These are phyloP conservation scores for Epizoanthus fatuus DNA, from an alignment of 92 coral and sea anemone genomes.

Conservation along the genomic window DNA sequence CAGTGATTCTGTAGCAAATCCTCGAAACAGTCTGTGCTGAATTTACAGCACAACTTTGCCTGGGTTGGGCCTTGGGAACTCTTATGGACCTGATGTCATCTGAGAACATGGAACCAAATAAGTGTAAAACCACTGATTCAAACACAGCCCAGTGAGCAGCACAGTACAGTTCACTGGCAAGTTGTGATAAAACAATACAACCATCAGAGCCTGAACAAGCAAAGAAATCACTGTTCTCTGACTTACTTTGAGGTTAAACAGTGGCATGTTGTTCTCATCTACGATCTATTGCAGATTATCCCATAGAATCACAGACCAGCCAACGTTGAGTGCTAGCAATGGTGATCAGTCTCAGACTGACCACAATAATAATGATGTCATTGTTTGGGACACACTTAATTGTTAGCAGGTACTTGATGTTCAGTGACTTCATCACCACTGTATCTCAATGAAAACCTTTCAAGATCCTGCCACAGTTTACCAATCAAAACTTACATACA, in stretches of 20 bases:
- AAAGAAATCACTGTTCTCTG: not conserved
- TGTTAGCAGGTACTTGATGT: slow-evolving; percentile 12
- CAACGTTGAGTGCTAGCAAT: not conserved
- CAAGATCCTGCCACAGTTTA: not conserved
- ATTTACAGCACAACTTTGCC: not conserved
- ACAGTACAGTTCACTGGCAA: slow-evolving; percentile 7
- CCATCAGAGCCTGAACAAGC: slow-evolving; percentile 8
- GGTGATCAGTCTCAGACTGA: slow-evolving; percentile 1
- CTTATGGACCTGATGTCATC: not conserved
- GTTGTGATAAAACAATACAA: not conserved
- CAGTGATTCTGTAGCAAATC: too few species aligned
- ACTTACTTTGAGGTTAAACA: slow-evolving; percentile 82
- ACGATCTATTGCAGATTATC: not conserved
- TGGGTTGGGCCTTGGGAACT: not conserved
- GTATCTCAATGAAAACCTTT: not conserved
- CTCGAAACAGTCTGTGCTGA: too few species aligned
- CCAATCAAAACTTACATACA: not conserved
- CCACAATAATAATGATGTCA: slow-evolving; percentile 42
- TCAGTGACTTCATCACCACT: slow-evolving; percentile 27
- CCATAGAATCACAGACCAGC: not conserved
- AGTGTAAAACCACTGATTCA: not conserved
- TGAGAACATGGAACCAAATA: not conserved
- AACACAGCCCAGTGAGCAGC: slow-evolving; percentile 6
- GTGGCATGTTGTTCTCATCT: slow-evolving; percentile 70
- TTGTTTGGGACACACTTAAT: slow-evolving; percentile 21